Evolutionary conservation across 2,797 vertebrate species (phyloP), one percentile per base, ranked within the genome.

Genomic region (Gymnopithys bicolor): DNA sequence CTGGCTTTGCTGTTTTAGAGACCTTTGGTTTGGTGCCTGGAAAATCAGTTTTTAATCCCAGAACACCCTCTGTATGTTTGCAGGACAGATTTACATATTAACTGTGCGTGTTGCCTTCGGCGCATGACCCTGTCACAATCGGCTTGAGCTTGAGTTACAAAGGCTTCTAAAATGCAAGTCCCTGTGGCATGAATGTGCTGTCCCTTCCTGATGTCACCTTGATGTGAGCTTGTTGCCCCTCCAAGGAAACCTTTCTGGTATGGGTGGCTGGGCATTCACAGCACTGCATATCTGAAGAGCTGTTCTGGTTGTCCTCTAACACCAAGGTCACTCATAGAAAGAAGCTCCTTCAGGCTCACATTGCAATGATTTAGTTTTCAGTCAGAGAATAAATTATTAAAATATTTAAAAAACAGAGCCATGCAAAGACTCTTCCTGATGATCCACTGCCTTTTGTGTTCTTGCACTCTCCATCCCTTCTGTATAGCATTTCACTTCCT

Each of bases 51-150:
- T 86, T 37, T 87, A 86, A 89, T 90, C 77, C 80, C 58, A 69
- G 41, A 59, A 37, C 52, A 58, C 23, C 28, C 41, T 16, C 18
- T 30, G 22, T 46, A 9, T 79, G n/a, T 93, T 81, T 95, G 89
- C 69, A 35, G 62, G 58, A 85, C 60, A 83, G 89, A 94, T 94
- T 96, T 93, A 58, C 73, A 73, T 86, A 43, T 32, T 81, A 92
- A 78, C 76, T 0, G 0, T 24, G 63, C 0, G 0, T 19, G 32
- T 58, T 88, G 85, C 73, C 62, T 52, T 48, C 25, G 32, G 79
- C 0, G 0, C n/a, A 2, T 55, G 66, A 55, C 82, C 68, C 73
- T 2, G 0, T 41, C 33, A 4, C 39, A 24, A 0, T 32, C 0
- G 0, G 53, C 82, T 89, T 75, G 37, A 39, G 70, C 46, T 53